Percentiles rank a stretch among this genome's conserved stretches.
Conservation (phyloP, 2,113 vertebrate genomes). For the Mesocricetus auratus region DNA sequence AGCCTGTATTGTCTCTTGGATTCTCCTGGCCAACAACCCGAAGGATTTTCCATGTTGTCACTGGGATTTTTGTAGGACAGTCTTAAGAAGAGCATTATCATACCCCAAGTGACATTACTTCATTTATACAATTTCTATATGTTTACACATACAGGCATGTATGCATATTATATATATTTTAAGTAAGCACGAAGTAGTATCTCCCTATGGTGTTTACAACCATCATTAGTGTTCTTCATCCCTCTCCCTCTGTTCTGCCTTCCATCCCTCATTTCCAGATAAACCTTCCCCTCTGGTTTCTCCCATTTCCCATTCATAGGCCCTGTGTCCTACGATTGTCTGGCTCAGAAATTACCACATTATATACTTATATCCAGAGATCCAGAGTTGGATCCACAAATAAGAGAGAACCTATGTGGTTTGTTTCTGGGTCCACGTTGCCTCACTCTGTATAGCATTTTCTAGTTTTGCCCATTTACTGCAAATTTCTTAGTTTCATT, state of each 20-base stretch:
- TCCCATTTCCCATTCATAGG: background rate
- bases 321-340: background rate
- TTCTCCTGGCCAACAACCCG: background rate
- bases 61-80: background rate
- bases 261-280: background rate
- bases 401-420: background rate
- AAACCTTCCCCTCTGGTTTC: background rate
- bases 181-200: background rate
- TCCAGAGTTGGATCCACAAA: background rate
- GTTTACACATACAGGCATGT: background rate
- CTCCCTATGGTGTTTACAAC: background rate
- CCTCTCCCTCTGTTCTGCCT: background rate
- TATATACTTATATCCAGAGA: background rate
- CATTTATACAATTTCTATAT: background rate
- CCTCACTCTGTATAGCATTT: background rate
- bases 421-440: background rate
- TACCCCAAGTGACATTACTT: background rate
- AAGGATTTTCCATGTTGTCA: background rate
- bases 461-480: background rate
- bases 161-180: background rate
- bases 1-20: background rate
- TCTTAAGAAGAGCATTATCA: background rate
- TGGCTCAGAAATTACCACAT: background rate
- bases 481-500: background rate
- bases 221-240: background rate